Evolutionary conservation across 2,797 vertebrate species (phyloP).

Genomic region (Acestrorhynchus altus): DNA sequence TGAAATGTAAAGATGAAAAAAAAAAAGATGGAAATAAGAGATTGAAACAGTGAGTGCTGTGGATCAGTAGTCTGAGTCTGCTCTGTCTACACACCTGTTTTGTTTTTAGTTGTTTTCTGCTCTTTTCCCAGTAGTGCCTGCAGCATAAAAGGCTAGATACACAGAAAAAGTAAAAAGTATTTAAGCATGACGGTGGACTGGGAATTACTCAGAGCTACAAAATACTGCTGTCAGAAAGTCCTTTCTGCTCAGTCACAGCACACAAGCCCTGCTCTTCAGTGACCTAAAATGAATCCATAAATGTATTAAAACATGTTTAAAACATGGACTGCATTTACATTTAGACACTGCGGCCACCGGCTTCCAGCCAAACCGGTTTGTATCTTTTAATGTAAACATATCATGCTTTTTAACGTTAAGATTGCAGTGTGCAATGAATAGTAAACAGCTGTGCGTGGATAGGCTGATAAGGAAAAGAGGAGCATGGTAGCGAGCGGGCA

Average conservation of each 20-base stretch:
- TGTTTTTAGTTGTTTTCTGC: conserved; percentile 29
- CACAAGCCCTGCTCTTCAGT: conserved; percentile 53
- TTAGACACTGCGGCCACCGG: conserved; percentile 58
- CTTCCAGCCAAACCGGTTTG: conserved; percentile 28
- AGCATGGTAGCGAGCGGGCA: conserved; percentile 11
- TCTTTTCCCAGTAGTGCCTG: conserved; percentile 66
- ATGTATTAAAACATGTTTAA: conserved; percentile 69
- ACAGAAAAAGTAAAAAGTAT: conserved; percentile 71
- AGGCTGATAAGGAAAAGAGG: conserved; percentile 7
- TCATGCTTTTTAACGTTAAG: conserved; percentile 43
- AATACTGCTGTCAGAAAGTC: conserved; percentile 66
- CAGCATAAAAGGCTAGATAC: conserved; percentile 66
- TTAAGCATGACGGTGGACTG: conserved; percentile 69
- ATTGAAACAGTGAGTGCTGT: conserved; percentile 47
- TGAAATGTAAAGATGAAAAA: neutral
- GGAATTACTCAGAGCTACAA: conserved; percentile 72
- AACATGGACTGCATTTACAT: conserved; percentile 69
- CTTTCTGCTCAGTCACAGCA: conserved; percentile 63
- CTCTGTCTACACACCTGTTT: conserved; percentile 54
- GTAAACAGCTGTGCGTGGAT: conserved; percentile 17
- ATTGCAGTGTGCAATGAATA: conserved; percentile 6
- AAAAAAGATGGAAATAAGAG: neutral
- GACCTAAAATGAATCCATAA: conserved; percentile 72
- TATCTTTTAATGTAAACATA: conserved; percentile 52
- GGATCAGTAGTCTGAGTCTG: conserved; percentile 62